Evolutionary conservation across 2,888 invertebrate species (phyloP).

Genomic region (Lasioglossum pauxillum): DNA sequence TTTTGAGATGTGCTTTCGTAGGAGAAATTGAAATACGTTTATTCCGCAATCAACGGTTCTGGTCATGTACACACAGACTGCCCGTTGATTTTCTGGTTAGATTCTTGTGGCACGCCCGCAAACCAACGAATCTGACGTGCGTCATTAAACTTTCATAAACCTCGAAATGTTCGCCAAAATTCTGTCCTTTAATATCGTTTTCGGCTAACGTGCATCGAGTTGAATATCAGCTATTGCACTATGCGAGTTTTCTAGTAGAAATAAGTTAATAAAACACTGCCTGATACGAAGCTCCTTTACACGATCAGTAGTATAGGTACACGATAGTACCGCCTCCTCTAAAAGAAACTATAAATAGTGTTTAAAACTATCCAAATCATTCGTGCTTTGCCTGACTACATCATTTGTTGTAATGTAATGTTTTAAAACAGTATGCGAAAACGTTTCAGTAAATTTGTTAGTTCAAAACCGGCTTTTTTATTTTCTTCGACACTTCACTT

Average conservation of each 20-base stretch:
- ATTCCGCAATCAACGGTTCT: conserved; percentile 37
- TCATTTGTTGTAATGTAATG: neutral
- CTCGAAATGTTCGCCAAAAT: neutral
- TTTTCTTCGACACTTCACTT: too few species aligned
- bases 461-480: neutral
- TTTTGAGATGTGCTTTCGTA: conserved; percentile 59
- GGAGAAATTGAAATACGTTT: conserved; percentile 59
- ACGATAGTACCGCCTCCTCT: neutral
- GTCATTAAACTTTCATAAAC: conserved; percentile 8
- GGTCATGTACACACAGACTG: conserved; percentile 26
- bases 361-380: neutral
- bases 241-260: neutral
- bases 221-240: neutral
- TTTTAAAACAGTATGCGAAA: too few species aligned
- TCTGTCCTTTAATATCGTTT: neutral
- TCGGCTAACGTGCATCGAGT: neutral
- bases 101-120: conserved; percentile 22
- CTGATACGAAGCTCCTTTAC: neutral
- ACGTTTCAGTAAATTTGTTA: neutral
- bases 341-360: neutral
- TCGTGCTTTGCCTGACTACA: too few species aligned
- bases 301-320: neutral
- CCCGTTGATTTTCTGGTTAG: conserved; percentile 31
- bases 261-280: neutral
- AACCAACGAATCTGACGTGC: conserved; percentile 1